Evolutionary conservation across 2,888 invertebrate genomes (phyloP).

Genomic region (Heteromyza rotundicornis): DNA sequence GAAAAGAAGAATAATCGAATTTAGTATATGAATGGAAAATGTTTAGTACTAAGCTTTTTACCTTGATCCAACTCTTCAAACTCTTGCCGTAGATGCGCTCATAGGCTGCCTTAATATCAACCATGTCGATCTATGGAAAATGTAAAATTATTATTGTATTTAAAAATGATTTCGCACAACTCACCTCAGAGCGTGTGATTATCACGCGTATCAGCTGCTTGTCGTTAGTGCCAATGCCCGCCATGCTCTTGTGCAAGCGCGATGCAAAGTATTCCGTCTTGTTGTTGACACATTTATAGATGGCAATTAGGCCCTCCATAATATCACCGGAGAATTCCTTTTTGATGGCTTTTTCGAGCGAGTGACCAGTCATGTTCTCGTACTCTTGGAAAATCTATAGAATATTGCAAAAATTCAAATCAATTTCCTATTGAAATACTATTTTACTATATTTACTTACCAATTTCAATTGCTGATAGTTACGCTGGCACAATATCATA

Average conservation of each 20-base stretch:
- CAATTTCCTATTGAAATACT: no score
- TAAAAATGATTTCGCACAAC: no score
- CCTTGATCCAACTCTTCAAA: conserved; percentile 81
- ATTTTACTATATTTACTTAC: conserved; percentile 40
- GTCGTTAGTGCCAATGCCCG: conserved; percentile 89
- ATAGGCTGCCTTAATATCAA: conserved; percentile 82
- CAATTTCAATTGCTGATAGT: conserved; percentile 68
- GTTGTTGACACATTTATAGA: conserved; percentile 81
- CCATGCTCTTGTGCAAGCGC: conserved; percentile 85
- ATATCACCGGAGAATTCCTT: conserved; percentile 84
- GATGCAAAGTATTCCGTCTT: conserved; percentile 85
- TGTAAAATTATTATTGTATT: not conserved
- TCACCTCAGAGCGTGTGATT: conserved; percentile 76
- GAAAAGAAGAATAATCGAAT: conserved; percentile 48
- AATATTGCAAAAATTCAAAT: not conserved
- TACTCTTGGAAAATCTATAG: conserved; percentile 60
- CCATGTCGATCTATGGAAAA: conserved; percentile 72
- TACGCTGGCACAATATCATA: conserved; percentile 80
- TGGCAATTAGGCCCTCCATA: conserved; percentile 80
- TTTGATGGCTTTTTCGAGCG: conserved; percentile 79
- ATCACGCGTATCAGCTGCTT: conserved; percentile 82
- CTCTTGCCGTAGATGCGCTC: conserved; percentile 76
- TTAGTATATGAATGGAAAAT: not conserved
- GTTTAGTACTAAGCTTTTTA: conserved; percentile 58
- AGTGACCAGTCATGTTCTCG: conserved; percentile 76